phyloP scores from a whole-genome alignment of 1,140 invertebrate genomes.

The Brachionus sp. region DNA sequence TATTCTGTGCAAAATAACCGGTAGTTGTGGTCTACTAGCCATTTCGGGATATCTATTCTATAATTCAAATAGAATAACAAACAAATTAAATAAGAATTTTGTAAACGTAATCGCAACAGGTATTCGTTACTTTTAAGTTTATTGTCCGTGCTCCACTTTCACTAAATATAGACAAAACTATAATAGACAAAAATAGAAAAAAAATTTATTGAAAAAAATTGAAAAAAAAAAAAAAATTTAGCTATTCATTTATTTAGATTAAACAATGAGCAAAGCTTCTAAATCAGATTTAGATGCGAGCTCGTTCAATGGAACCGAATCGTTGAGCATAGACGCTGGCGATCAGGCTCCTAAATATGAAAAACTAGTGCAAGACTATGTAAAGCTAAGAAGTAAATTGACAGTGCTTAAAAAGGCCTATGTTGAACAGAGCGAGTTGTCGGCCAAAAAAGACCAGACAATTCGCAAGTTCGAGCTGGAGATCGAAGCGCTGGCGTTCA shows the following conservation, averaged over 20 bases:
- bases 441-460: conserved; percentile 69
- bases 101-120: conserved; percentile 18
- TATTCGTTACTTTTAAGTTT: not conserved
- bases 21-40: not conserved
- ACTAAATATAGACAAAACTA: not conserved
- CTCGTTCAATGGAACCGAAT: conserved; percentile 2
- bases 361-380: conserved; percentile 37
- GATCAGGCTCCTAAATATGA: not conserved
- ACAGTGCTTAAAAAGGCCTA: conserved; percentile 43
- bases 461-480: conserved; percentile 82
- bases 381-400: conserved; percentile 39
- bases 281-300: conserved; percentile 22
- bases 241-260: not conserved
- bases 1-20: conserved; percentile 27
- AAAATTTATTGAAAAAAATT: not conserved
- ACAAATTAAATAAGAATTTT: conserved; percentile 1
- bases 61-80: not conserved
- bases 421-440: not conserved
- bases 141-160: not conserved
- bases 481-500: conserved; percentile 82
- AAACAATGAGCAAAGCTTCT: not conserved
- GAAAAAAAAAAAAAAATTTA: not conserved
- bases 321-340: not conserved
- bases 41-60: conserved; percentile 36
- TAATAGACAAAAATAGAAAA: too few relatives aligned